Evolutionary conservation across 2,113 vertebrate species (phyloP), one percentile per base, ranked within the genome.

Genomic region (Callaeas wilsoni): DNA sequence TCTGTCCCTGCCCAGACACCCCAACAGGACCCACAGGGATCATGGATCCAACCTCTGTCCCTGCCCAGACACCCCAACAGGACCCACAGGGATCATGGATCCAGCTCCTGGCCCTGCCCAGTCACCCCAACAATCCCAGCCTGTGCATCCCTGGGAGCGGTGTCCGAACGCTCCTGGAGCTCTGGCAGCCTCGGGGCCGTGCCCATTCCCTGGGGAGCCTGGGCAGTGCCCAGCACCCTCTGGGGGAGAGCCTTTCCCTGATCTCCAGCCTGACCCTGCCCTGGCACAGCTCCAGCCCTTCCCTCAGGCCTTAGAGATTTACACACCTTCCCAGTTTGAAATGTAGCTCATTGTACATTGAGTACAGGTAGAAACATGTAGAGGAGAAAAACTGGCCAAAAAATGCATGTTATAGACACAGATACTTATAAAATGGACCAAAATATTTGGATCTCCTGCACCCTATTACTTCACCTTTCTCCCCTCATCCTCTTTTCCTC

Each of bases 251-350:
- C 20, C 6, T 64, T 71, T 6, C 11, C 57, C 76, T 73, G 2
- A 15, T 1, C 3, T 32, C 49, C 75, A 30, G 0, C 13, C n/a
- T 30, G 2, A 87, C 0, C 35, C 41, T 22, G 0, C 1, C 47
- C 47, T 63, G 30, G 2, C 23, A 7, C 6, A 55, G 41, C 47
- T 41, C n/a, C 56, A 64, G 57, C 20, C 21, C 0, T 35, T 10
- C 21, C 30, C 35, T 35, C 32, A 27, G 21, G 9, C 49, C 35
- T 35, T 16, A n/a, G 2, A 78, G 18, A 62, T 75, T 53, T 67
- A 42, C 56, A 59, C 13, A 37, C 17, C 26, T 74, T 44, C 46
- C 26, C n/a, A 70, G 11, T 70, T 41, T 37, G 37, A 62, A 90
- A 74, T 30, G 13, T 0, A 27, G 22, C 21, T 44, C 2, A 6